Percentiles rank a stretch among this genome's conserved stretches.
phyloP scores from a whole-genome alignment of 2,113 vertebrate species.

The Pyrgilauda ruficollis region DNA sequence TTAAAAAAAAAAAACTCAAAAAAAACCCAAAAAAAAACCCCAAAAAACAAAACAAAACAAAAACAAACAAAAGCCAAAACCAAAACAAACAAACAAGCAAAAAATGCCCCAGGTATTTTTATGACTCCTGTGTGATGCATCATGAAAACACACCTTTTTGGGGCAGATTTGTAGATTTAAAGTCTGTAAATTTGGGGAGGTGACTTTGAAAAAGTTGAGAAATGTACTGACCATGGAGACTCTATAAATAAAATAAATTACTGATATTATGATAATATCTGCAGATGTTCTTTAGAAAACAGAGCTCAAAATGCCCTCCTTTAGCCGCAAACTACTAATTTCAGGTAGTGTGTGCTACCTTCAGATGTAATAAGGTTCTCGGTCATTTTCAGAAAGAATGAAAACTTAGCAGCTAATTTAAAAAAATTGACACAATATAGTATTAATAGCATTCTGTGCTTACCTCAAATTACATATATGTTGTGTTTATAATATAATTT shows the following conservation, averaged over 20 bases:
- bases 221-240: neutral
- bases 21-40: too few relatives aligned
- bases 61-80: neutral
- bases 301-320: neutral
- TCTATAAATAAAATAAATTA: neutral
- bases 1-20: neutral
- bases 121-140: neutral
- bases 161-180: neutral
- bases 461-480: fast-evolving
- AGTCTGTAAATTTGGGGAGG: neutral
- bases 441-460: neutral
- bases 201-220: neutral
- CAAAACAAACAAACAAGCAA: neutral
- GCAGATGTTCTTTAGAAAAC: neutral
- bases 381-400: neutral
- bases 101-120: neutral
- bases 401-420: neutral
- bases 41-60: too few relatives aligned
- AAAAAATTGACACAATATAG: neutral
- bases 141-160: fast-evolving
- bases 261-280: neutral
- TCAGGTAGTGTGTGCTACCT: neutral
- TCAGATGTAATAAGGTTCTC: neutral
- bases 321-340: neutral
- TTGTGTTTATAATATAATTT: neutral